These are phyloP conservation scores for Nomia melanderi DNA, from an alignment of 1,140 invertebrate genomes.

Conservation along the genomic window DNA sequence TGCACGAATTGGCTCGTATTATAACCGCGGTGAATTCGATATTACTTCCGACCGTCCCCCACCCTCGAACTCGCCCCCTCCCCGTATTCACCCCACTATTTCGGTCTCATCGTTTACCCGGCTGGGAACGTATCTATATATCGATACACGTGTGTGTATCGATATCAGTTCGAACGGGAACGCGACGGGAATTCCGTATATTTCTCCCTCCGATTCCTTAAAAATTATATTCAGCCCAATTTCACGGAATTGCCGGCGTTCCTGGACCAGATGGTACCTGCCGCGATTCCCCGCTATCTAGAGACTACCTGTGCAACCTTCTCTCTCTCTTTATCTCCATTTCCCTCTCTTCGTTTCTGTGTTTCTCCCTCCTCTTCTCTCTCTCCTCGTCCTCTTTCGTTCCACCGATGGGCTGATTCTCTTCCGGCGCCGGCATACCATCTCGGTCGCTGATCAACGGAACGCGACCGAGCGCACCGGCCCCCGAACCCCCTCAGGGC, in stretches of 20 bases:
- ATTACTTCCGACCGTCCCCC: too few species aligned
- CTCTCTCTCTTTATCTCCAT: background rate
- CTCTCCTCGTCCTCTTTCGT: background rate
- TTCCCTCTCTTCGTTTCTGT: background rate
- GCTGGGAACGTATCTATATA: background rate
- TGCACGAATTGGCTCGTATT: slow-evolving; percentile 55
- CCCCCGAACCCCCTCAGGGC: background rate
- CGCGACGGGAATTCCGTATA: slow-evolving; percentile 52
- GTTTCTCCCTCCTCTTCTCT: background rate
- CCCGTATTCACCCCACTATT: slow-evolving; percentile 10
- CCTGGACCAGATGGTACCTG: slow-evolving; percentile 23
- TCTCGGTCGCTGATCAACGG: slow-evolving; percentile 9
- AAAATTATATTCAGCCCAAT: slow-evolving; percentile 65
- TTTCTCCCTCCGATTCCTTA: slow-evolving; percentile 56
- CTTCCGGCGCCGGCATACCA: background rate
- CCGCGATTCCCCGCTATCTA: slow-evolving; percentile 8
- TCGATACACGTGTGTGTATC: too few species aligned
- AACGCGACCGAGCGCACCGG: background rate
- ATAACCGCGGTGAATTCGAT: slow-evolving; percentile 47
- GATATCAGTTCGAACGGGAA: slow-evolving; percentile 32
- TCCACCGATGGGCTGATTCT: slow-evolving; percentile 17
- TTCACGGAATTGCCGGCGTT: slow-evolving; percentile 54
- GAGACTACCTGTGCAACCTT: background rate
- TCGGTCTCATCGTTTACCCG: slow-evolving; percentile 1
- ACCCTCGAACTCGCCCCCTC: too few species aligned